Base-by-base conservation (phyloP, 2,797 vertebrate genomes). In the Brotula barbata region DNA sequence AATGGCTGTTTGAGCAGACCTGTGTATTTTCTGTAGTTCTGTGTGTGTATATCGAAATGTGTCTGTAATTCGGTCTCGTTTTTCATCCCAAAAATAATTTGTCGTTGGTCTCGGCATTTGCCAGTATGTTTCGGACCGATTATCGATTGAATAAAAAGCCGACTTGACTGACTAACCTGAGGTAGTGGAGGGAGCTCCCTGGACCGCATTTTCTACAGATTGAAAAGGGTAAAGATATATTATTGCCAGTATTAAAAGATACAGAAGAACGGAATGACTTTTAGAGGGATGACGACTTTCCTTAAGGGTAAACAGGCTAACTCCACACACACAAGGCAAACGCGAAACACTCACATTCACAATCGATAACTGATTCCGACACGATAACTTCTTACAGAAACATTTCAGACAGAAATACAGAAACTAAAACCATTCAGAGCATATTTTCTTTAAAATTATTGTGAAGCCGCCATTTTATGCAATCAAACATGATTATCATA, bases 121-220 rank as follows among this genome's bases (percentile, higher is more conserved):
- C n/a, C n/a, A n/a, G n/a, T n/a, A n/a, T n/a, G n/a, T n/a, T n/a
- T n/a, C n/a, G n/a, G n/a, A n/a, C n/a, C n/a, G n/a, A n/a, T n/a
- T n/a, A n/a, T n/a, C n/a, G 11, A 10, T 11, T 6, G 15, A 11
- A 37, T 12, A 3, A 4, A 14, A 1, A 37, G 9, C 7, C 13
- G 37, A 14, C 25, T 16, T 44, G 10, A 8, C 20, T 5, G 12
- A 78, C 65, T 51, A 0, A 81, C 85, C 82, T 87, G 88, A 3
- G 89, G 87, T 21, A 90, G 73, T 33, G 88, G 89, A 3, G 92
- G 89, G 0, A 91, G 84, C 55, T 90, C 89, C 65, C 89, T 89
- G 67, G 76, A 40, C 44, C 75, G 73, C 49, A 69, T 78, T 42
- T 55, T 80, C 87, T 82, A 6, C 12, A 58, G 9, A 8, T 46